Conservation (phyloP, 2,113 vertebrate genomes). For the Coptodon bakossiorum region DNA sequence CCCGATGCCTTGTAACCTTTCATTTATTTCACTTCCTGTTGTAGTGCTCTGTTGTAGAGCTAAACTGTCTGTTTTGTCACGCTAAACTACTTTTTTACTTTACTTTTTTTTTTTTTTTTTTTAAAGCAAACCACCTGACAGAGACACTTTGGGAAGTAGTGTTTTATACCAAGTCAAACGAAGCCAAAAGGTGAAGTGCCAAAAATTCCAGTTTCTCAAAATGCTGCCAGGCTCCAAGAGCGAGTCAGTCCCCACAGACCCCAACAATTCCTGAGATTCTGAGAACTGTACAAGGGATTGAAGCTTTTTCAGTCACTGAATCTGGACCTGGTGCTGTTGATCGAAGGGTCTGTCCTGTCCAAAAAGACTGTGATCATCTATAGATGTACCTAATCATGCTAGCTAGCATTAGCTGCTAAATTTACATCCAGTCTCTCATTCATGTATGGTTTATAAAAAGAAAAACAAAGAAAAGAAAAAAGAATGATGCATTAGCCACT, state of each 20-base stretch:
- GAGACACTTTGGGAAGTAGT: background rate
- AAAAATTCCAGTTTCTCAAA: background rate
- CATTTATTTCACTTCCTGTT: background rate
- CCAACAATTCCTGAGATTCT: background rate
- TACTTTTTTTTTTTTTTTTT: background rate
- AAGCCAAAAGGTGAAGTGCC: background rate
- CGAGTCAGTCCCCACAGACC: background rate
- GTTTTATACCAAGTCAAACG: fast-evolving
- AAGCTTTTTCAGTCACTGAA: background rate
- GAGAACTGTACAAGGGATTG: background rate
- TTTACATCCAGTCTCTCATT: background rate
- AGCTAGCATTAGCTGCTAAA: background rate
- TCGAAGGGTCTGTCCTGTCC: background rate
- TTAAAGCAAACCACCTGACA: background rate
- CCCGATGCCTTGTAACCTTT: background rate
- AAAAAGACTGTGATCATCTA: background rate
- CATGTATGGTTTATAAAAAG: background rate
- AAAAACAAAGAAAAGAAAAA: background rate
- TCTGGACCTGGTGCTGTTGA: background rate
- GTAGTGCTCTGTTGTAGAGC: background rate
- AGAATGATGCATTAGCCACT: background rate
- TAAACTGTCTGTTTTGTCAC: background rate
- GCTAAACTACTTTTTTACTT: background rate
- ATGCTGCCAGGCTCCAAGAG: background rate
- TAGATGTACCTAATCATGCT: background rate